phyloP scores from a whole-genome alignment of 2,797 vertebrate species.

The Meriones psammophilus region DNA sequence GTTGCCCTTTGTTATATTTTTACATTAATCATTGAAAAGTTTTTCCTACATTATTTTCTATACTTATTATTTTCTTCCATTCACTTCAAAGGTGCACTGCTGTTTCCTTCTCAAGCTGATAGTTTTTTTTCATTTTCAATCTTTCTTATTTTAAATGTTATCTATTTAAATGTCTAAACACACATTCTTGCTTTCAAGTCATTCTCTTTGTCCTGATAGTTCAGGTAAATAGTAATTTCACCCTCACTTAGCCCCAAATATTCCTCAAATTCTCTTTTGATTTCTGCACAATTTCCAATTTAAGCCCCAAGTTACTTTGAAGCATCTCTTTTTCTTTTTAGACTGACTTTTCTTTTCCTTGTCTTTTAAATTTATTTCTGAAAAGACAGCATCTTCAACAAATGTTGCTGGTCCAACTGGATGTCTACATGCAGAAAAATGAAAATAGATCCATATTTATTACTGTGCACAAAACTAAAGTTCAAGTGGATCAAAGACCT shows the following conservation, averaged over 20 bases:
- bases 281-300: neutral
- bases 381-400: too few relatives aligned
- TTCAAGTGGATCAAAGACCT: too few relatives aligned
- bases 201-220: neutral
- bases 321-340: neutral
- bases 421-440: too few relatives aligned
- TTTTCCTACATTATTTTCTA: neutral
- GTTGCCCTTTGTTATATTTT: neutral
- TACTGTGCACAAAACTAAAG: too few relatives aligned
- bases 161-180: neutral
- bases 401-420: too few relatives aligned
- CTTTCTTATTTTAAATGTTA: neutral
- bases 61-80: neutral
- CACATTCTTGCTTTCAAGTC: neutral
- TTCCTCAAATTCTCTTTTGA: neutral
- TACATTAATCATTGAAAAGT: neutral
- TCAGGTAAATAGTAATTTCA: neutral
- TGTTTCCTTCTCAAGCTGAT: neutral
- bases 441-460: too few relatives aligned
- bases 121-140: conserved; percentile 1
- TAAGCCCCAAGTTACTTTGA: conserved; percentile 14
- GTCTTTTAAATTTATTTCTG: neutral
- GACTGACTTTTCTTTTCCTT: neutral
- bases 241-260: neutral
- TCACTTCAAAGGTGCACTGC: neutral